Evolutionary conservation across 2,888 invertebrate species (phyloP), one percentile per base, ranked within the genome.

Genomic region (Cheiracanthium punctorium): DNA sequence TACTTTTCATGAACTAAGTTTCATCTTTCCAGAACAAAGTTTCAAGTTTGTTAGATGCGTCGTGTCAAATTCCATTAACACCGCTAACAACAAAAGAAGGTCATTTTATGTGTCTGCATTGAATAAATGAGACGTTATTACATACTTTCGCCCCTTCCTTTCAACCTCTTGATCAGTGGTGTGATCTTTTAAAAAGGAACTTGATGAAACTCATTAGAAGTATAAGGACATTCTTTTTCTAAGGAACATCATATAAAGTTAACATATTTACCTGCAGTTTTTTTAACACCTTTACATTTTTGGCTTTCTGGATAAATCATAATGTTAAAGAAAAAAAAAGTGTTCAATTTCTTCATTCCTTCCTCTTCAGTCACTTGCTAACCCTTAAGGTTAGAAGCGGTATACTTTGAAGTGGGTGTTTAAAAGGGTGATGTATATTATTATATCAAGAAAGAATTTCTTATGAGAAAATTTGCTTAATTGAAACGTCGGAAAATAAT

Each of bases 131-230:
- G 20, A 24, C n/a, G 41, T 30, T 41, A 64, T 80, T 43, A 65
- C n/a, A n/a, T n/a, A 79, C 33, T 24, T 32, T 52, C 33, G 32
- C 33, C 33, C 20, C 28, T 58, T 32, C 70, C 20, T 58, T 24
- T 41, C 24, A 70, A 33, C 14, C 28, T 5, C 37, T 32, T 52
- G 71, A 37, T 41, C n/a, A n/a, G n/a, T 58, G 24, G 29, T 64
- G 37, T 24, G n/a, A 41, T 71, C 58, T 14, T 43, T 80, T 72
- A 72, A 64, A 33, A 30, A 37, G 30, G 20, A 72, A 24, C 41
- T 37, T 58, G 43, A 30, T 37, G 64, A 72, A 80, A 65, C 80
- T 80, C 72, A 80, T 80, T 80, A 73, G 58, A 20, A 70, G n/a
- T n/a, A n/a, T n/a, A n/a, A n/a, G n/a, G n/a, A n/a, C n/a, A n/a